Evolutionary conservation across 2,797 vertebrate species (phyloP).

Genomic region (Argentina silus): DNA sequence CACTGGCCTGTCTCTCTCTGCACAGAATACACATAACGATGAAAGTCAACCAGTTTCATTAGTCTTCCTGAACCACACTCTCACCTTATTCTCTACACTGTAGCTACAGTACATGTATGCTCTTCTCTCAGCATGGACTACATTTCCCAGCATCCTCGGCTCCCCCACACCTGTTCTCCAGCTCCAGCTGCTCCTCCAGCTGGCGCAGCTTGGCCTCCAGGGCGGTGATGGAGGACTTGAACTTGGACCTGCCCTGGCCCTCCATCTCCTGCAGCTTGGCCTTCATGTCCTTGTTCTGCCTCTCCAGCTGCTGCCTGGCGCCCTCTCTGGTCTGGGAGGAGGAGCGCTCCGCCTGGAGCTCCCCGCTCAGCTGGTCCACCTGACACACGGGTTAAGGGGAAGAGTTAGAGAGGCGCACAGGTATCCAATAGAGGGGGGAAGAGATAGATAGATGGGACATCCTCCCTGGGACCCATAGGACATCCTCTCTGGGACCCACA

Average conservation of each 20-base stretch:
- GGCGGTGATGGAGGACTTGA: slow-evolving; percentile 85
- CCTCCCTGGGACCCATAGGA: background rate
- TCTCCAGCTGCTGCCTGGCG: slow-evolving; percentile 90
- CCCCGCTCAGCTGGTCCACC: slow-evolving; percentile 91
- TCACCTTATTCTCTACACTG: too few species aligned
- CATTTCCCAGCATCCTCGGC: background rate
- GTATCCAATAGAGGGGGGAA: background rate
- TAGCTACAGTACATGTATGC: background rate
- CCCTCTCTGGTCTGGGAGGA: slow-evolving; percentile 88
- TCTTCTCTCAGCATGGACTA: background rate
- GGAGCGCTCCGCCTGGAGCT: slow-evolving; percentile 86
- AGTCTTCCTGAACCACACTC: too few species aligned
- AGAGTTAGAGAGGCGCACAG: background rate
- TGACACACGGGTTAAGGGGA: slow-evolving; percentile 47
- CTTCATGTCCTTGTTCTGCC: slow-evolving; percentile 92
- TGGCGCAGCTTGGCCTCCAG: slow-evolving; percentile 93
- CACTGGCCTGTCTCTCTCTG: slow-evolving; percentile 87
- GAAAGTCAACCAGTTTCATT: background rate
- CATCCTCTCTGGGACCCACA: background rate
- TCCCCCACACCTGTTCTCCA: slow-evolving; percentile 87
- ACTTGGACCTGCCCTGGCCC: slow-evolving; percentile 88
- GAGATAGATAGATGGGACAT: background rate
- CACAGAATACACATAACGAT: background rate
- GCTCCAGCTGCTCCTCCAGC: slow-evolving; percentile 91
- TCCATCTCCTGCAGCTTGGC: slow-evolving; percentile 93